Conservation (phyloP, 2,113 vertebrate species). For the Ammospiza nelsoni region DNA sequence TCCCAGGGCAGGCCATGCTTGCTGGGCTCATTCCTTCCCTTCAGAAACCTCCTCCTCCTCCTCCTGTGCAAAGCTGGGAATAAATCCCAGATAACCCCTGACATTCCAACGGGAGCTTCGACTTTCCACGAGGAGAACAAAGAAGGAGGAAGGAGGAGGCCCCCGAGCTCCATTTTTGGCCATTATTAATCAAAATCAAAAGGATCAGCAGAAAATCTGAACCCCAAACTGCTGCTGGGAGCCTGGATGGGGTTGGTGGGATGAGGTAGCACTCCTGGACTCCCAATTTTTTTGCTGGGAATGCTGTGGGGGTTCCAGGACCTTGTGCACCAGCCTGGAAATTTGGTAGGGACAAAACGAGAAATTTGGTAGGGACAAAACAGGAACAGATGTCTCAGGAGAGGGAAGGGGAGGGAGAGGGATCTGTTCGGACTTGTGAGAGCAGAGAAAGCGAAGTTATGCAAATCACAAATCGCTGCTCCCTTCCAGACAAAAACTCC, state of each 20-base stretch:
- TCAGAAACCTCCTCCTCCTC: background rate
- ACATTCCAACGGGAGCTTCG: background rate
- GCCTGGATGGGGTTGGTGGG: fast-evolving
- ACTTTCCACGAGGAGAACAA: background rate
- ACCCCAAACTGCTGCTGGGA: background rate
- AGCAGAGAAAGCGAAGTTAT: constrained; percentile 22
- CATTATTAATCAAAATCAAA: background rate
- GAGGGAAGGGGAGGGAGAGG: constrained; percentile 23
- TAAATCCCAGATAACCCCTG: background rate
- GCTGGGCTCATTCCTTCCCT: background rate
- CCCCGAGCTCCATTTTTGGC: background rate
- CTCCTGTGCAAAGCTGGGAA: background rate
- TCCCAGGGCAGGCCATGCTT: background rate
- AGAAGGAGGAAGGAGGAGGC: background rate
- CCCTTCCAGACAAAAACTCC: background rate
- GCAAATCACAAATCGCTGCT: constrained; percentile 48
- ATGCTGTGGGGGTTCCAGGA: background rate
- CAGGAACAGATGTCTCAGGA: constrained; percentile 48
- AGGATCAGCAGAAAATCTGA: background rate
- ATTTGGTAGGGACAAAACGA: background rate
- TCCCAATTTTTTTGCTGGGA: background rate
- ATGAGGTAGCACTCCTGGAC: background rate
- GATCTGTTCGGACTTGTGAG: constrained; percentile 43
- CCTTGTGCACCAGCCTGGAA: background rate
- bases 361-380: background rate